Base-by-base conservation (phyloP, 2,888 invertebrate genomes). In the Folsomia manolachei region DNA sequence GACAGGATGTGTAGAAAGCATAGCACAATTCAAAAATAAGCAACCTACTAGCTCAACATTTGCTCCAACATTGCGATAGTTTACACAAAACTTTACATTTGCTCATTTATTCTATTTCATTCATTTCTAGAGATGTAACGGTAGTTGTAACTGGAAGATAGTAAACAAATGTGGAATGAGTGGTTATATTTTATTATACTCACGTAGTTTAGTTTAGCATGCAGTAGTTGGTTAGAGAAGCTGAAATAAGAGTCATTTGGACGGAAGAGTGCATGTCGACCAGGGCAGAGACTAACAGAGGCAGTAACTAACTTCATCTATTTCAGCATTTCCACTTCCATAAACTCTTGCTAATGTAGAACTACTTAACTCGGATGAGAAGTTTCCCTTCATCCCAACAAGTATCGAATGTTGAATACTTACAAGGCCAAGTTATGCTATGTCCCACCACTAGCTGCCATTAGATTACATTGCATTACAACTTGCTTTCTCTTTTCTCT, bases 291-390 rank as follows among this genome's bases (percentile, higher is more conserved):
- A 39, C 39, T 39, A 39, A 14, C 14, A 14, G 39, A 9, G 39
- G 39, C 39, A 39, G 39, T 56, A 56, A 56, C 56, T 56, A 56
- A 56, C 56, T 56, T 56, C 56, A 19, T 56, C 56, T 19, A 56
- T 56, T 56, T 56, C 56, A 19, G 39, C 39, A 39, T 39, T 39
- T 39, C 39, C 39, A 39, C 56, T 56, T 56, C 19, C 56, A 56
- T 56, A 56, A 56, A 56, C 19, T 56, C 21, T 18, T 56, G 11
- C 39, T 39, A 39, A 39, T 39, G 56, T 7, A 21, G n/a, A n/a
- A 56, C 19, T 56, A 56, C 19, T 7, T n/a, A 19, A 56, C 56
- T 14, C 56, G n/a, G n/a, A n/a, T n/a, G n/a, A n/a, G n/a, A n/a
- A n/a, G n/a, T n/a, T n/a, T n/a, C n/a, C n/a, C n/a, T n/a, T n/a